Base-by-base conservation (phyloP, 2,113 vertebrate genomes). In the Hippolais icterina region DNA sequence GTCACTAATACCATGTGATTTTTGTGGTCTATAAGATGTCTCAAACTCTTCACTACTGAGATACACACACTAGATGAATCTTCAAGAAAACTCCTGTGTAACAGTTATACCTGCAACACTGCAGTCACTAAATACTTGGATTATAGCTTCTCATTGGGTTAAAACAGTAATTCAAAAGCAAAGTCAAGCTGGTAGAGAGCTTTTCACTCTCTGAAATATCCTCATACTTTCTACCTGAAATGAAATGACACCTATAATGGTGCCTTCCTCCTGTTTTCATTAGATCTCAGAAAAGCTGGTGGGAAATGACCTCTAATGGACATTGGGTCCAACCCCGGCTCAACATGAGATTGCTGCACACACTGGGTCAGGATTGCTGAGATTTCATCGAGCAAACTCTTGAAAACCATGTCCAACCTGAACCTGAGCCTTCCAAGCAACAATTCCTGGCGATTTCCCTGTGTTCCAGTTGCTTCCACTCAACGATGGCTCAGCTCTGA, bases 281-380 rank as follows among this genome's bases (percentile, higher is more conserved):
- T 8, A 53, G 16, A 75, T 29, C 47, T 79, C 9, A 78, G 24
- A 44, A 80, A 80, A 20, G 23, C 10, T 47, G n/a, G 5, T 79
- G 17, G 28, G 37, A 89, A 59, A 35, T 24, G 12, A 56, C 21
- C 24, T 75, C 35, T 71, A 42, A 76, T 8, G n/a, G 47, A 44
- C 63, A 49, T 1, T 8, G 4, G 2, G 44, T 53, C 13, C 19
- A 74, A 9, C 1, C 2, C 6, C 0, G 1, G n/a, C 27, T 59
- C 22, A 8, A 6, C 7, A 8, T 23, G 23, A 87, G 15, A 19
- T 54, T 22, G 35, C 12, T 50, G 75, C 46, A 49, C 50, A 49
- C n/a, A 12, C 49, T 15, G 33, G 11, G 18, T 64, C 11, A 71
- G 63, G 14, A 41, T 1, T 57, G 53, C 37, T 59, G 31, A 33